A percentile compares a stretch with the other conserved stretches of the same genome.
Evolutionary conservation across 2,797 vertebrate genomes (phyloP).

Genomic region (Tokudaia muenninki): DNA sequence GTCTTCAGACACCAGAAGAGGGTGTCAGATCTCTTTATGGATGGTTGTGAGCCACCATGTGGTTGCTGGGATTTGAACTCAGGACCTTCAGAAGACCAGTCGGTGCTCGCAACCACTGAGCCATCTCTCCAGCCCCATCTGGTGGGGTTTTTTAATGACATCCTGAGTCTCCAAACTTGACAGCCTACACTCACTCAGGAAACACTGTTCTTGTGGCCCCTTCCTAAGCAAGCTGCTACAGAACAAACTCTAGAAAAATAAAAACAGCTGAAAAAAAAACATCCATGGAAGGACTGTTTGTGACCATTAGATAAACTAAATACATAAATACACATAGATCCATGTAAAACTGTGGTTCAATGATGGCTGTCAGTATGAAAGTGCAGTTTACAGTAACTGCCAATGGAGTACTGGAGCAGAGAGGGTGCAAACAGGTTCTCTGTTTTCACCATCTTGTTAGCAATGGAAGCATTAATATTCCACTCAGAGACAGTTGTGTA

Average conservation of each 20-base stretch:
- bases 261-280: conserved; percentile 47
- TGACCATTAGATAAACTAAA: conserved; percentile 36
- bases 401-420: background rate
- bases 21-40: too few species aligned
- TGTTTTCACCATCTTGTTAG: background rate
- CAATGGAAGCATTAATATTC: background rate
- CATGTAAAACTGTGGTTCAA: background rate
- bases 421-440: background rate
- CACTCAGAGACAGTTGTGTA: conserved; percentile 37
- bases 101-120: too few species aligned
- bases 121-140: background rate
- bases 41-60: too few species aligned
- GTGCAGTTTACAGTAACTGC: background rate
- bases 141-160: background rate
- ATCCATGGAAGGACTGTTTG: background rate
- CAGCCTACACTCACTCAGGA: conserved; percentile 5
- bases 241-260: conserved; percentile 57
- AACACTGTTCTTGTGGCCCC: conserved; percentile 14
- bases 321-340: background rate
- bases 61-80: too few species aligned
- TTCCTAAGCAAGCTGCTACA: conserved; percentile 30
- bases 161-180: conserved; percentile 35
- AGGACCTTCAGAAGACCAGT: too few species aligned
- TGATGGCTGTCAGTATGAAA: conserved; percentile 27
- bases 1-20: too few species aligned